Evolutionary conservation across 2,888 invertebrate genomes (phyloP), one percentile per base, ranked within the genome.

Genomic region (Spialia ferax): DNA sequence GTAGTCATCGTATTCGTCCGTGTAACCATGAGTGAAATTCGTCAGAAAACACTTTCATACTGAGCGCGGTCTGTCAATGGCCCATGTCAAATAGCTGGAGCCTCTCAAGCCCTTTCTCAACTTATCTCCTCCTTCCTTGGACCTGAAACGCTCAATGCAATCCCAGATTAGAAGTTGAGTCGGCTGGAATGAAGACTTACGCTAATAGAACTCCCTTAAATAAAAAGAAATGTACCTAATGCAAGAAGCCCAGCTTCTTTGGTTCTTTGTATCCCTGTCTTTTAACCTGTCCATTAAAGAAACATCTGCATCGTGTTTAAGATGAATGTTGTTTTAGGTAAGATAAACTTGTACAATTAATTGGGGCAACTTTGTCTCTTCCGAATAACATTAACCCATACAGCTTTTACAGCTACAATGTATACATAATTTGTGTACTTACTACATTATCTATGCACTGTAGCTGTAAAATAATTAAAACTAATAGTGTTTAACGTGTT

Each of bases 161-260:
- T 83, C 84, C 78, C 71, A 74, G 84, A 86, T 87, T 85, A 85
- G 83, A 84, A 50, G 50, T n/a, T 29, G 54, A 84, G 78, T 79
- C 75, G 75, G 77, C 77, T 72, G 73, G 77, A 79, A 78, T 77
- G 78, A 77, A 76, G 74, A 74, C 71, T 73, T 72, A 74, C 73
- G 20, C 59, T 66, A 77, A 73, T 76, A 77, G 79, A 81, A 82
- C 82, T 82, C 81, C 72, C 77, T 81, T 75, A 77, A 81, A 77
- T 74, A 72, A 73, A 75, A 74, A 62, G 68, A 71, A 73, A 72
- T 63, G 54, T 55, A n/a, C n/a, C n/a, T n/a, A 54, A 63, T 55
- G 42, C 26, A 63, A 38, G 29, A 42, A 48, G 63, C 26, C 26
- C 35, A 29, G 54, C 11, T 54, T 32, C 52, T 35, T 35, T 35